Base-by-base conservation (phyloP, 2,888 invertebrate genomes). In the Dinocampus coccinellae region DNA sequence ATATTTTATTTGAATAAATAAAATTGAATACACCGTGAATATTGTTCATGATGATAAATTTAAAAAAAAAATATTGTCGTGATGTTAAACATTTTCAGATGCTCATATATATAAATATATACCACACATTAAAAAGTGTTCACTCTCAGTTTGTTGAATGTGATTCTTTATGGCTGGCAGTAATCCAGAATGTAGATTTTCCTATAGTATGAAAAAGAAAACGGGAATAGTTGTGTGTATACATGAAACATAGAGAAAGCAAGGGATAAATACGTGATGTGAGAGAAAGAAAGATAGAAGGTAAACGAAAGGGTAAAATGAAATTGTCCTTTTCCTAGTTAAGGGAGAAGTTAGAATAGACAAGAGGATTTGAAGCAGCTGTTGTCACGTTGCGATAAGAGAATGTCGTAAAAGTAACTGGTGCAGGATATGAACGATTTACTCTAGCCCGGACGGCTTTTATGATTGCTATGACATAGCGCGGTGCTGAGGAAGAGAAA, bases 321-420 rank as follows among this genome's bases (percentile, higher is more conserved):
- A n/a, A 11, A 29, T 57, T 29, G 58, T 16, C n/a, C 58, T 58
- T 9, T 58, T 58, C 34, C 33, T 58, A 33, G 58, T 58, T 20
- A 20, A 29, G 16, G 34, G 16, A 58, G 29, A 33, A 58, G 58
- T 58, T 58, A 34, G 34, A 34, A 58, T 63, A 63, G 63, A 47
- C 42, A 47, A 42, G 42, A 26, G 42, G 63, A 63, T 47, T 63
- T 63, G 26, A 63, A 47, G 20, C 63, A 63, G 63, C 63, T 63
- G 63, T 63, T 63, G 63, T 63, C 63, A 63, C 63, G 39, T 63
- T 24, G 47, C 22, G 63, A 63, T 63, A 63, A 63, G 42, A 29
- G 42, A 47, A 63, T 13, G 42, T 63, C 58, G 63, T 63, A 63
- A 63, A 63, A 42, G 63, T 63, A 42, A 26, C 39, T 42, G 63